These are phyloP conservation scores for Hypotaenidia philippensis DNA, from an alignment of 2,797 vertebrate species.

Conservation along the genomic window DNA sequence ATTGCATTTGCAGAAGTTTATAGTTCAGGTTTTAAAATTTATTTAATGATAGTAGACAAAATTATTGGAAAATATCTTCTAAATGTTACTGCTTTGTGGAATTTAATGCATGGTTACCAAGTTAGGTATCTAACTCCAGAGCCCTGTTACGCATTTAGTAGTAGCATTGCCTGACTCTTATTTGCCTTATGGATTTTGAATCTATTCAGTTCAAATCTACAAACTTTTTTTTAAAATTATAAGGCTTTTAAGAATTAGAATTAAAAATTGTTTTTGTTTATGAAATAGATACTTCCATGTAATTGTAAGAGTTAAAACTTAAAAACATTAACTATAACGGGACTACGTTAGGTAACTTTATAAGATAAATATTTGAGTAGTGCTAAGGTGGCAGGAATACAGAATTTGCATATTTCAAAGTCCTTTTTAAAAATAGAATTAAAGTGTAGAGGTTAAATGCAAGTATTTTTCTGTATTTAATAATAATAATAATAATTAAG, in stretches of 20 bases:
- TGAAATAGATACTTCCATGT: background rate
- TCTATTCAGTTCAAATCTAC: background rate
- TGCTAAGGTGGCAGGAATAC: background rate
- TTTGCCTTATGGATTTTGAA: background rate
- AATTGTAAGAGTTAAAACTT: background rate
- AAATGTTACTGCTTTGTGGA: background rate
- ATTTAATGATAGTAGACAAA: background rate
- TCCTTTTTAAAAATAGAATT: background rate
- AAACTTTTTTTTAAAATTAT: background rate
- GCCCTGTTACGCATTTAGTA: rapidly evolving
- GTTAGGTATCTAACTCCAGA: background rate
- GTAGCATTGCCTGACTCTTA: background rate
- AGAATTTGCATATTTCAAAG: background rate
- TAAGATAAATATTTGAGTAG: background rate
- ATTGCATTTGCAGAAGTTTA: background rate
- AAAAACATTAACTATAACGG: background rate
- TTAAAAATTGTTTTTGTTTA: background rate
- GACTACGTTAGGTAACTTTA: background rate
- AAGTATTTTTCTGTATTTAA: constrained; percentile 1
- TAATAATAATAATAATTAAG: background rate
- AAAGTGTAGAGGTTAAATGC: background rate
- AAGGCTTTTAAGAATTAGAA: background rate
- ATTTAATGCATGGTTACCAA: background rate
- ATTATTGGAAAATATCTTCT: background rate
- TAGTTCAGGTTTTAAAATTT: background rate